Conservation (phyloP, 2,797 vertebrate genomes). For the Hoplostethus mediterraneus region DNA sequence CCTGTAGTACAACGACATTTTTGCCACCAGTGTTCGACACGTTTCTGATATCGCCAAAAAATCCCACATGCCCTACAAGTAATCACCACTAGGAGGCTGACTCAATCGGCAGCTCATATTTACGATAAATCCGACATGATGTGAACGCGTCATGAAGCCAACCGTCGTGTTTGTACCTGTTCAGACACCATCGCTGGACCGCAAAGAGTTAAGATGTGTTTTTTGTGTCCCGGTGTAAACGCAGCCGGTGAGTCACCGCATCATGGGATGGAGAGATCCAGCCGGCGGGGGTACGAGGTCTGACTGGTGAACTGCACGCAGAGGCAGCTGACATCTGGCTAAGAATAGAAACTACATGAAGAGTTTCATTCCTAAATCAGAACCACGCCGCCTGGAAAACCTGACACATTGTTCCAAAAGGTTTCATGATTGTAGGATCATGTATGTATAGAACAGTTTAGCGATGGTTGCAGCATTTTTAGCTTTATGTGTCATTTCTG, state of each 20-base stretch:
- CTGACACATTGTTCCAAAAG: background rate
- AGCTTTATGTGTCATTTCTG: background rate
- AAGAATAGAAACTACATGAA: conserved; percentile 43
- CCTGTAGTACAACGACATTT: too few relatives aligned
- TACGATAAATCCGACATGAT: too few relatives aligned
- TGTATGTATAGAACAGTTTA: background rate
- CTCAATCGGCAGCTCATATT: too few relatives aligned
- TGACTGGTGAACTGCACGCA: conserved; percentile 20
- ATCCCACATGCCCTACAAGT: too few relatives aligned
- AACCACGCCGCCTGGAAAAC: background rate
- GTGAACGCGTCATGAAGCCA: too few relatives aligned
- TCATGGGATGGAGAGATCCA: conserved; percentile 48
- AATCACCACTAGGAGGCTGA: too few relatives aligned
- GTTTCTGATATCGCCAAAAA: too few relatives aligned
- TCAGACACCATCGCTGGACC: background rate
- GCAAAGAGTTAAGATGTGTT: conserved; percentile 11
- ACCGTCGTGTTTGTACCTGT: background rate
- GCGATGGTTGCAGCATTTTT: background rate
- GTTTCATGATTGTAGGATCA: too few relatives aligned
- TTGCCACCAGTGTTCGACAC: too few relatives aligned
- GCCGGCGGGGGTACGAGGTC: background rate
- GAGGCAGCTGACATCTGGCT: conserved; percentile 25
- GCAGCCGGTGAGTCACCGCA: conserved; percentile 51
- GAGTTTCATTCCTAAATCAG: background rate
- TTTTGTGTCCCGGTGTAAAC: conserved; percentile 19